Evolutionary conservation across 2,113 vertebrate genomes (phyloP).

Genomic region (Lates calcarifer): DNA sequence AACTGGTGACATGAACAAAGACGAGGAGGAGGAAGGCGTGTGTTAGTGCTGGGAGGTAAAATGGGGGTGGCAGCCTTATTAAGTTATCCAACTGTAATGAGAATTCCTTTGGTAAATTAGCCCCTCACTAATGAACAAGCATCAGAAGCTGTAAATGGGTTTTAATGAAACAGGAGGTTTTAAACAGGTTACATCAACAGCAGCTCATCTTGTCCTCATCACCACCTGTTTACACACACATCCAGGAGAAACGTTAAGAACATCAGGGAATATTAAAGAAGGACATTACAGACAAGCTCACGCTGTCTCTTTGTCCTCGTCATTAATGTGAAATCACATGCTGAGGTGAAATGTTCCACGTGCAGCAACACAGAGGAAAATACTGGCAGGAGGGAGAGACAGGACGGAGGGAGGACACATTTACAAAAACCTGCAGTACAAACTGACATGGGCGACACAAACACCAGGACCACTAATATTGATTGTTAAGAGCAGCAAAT

Average conservation of each 20-base stretch:
- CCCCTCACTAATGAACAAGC: conserved; percentile 44
- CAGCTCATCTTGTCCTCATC: conserved; percentile 42
- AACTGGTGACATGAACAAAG: neutral
- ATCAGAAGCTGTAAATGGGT: conserved; percentile 48
- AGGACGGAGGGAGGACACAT: too few species aligned
- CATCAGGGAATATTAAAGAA: neutral
- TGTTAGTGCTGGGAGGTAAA: neutral
- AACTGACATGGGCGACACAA: too few species aligned
- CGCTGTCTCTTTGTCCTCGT: neutral
- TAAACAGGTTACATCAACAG: conserved; percentile 47
- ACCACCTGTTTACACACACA: conserved; percentile 30
- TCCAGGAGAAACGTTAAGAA: neutral
- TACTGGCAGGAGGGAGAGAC: too few species aligned
- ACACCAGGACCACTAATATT: too few species aligned
- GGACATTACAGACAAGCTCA: too few species aligned
- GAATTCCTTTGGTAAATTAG: conserved; percentile 49
- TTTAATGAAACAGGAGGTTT: conserved; percentile 70
- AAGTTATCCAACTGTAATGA: conserved; percentile 43
- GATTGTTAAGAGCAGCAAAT: too few species aligned
- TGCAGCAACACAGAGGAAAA: neutral
- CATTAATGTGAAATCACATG: neutral
- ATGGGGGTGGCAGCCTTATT: neutral
- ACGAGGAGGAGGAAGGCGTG: neutral
- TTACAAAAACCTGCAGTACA: too few species aligned
- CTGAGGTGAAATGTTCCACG: neutral